A percentile compares a stretch with the other conserved stretches of the same genome.
Evolutionary conservation across 2,113 vertebrate genomes (phyloP).

Genomic region (Coregonus clupeaformis): DNA sequence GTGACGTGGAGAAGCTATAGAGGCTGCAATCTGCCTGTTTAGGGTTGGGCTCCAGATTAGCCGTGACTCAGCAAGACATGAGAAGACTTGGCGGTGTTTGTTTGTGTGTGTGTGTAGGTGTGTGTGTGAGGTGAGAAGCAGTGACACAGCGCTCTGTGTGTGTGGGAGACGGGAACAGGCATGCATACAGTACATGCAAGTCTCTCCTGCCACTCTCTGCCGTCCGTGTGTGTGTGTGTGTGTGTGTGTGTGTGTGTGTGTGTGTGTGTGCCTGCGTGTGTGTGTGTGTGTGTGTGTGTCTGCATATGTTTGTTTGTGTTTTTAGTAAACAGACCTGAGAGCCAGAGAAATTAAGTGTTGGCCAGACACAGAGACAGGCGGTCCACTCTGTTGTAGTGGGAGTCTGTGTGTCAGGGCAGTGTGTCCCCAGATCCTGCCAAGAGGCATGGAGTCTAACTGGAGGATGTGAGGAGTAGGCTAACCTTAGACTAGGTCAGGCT

Average conservation of each 20-base stretch:
- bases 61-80: slow-evolving; percentile 50
- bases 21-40: slow-evolving; percentile 28
- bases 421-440: not conserved
- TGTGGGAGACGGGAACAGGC: not conserved
- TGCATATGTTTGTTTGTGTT: not conserved
- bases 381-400: slow-evolving; percentile 1
- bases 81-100: slow-evolving; percentile 30
- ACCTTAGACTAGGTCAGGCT: slow-evolving; percentile 30
- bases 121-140: slow-evolving; percentile 45
- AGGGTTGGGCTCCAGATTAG: slow-evolving; percentile 26
- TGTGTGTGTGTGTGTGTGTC: slow-evolving; percentile 12
- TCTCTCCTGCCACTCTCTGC: not conserved
- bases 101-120: not conserved
- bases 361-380: not conserved
- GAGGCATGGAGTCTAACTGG: too few species aligned
- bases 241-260: too few species aligned
- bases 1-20: not conserved
- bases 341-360: slow-evolving; percentile 2
- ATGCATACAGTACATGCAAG: too few species aligned
- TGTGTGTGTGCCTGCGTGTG: slow-evolving; percentile 39
- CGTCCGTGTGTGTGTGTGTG: not conserved
- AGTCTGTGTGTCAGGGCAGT: not conserved
- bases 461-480: slow-evolving; percentile 32
- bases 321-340: slow-evolving; percentile 11
- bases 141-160: slow-evolving; percentile 45